Conservation (phyloP, 30 jellyfish, hydroid and myxozoan species). For the Hydractinia symbiolongicarpus region DNA sequence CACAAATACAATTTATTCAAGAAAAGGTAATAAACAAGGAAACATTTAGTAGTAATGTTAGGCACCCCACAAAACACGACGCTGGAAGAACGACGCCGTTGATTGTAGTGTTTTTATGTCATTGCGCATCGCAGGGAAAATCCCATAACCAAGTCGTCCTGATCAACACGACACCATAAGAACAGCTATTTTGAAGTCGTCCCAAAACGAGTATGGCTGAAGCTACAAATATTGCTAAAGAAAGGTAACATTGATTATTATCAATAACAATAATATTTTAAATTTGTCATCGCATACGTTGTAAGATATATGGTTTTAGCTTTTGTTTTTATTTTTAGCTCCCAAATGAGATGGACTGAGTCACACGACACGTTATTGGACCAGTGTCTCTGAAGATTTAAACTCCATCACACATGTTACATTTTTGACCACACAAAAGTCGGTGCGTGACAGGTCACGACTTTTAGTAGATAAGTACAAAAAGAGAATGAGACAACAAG, state of each 20-base stretch:
- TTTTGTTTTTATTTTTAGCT: too few species aligned
- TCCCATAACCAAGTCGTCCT: constrained; percentile 3
- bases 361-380: background rate
- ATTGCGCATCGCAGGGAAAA: constrained; percentile 2
- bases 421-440: constrained; percentile 13
- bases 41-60: background rate
- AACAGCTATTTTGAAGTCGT: too few species aligned
- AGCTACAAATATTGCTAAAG: too few species aligned
- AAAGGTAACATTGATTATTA: too few species aligned
- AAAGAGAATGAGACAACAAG: constrained; percentile 1
- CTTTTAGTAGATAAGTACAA: background rate
- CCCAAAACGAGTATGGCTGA: too few species aligned
- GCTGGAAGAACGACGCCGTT: constrained; percentile 2
- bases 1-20: too few species aligned
- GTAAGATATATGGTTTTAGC: too few species aligned
- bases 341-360: too few species aligned
- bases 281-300: too few species aligned
- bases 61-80: background rate
- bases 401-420: background rate
- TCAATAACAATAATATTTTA: too few species aligned
- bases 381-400: constrained; percentile 2
- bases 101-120: background rate
- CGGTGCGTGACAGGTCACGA: constrained; percentile 24
- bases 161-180: background rate
- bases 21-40: too few species aligned